phyloP scores from a whole-genome alignment of 2,113 vertebrate species.

The Microtus montanus region DNA sequence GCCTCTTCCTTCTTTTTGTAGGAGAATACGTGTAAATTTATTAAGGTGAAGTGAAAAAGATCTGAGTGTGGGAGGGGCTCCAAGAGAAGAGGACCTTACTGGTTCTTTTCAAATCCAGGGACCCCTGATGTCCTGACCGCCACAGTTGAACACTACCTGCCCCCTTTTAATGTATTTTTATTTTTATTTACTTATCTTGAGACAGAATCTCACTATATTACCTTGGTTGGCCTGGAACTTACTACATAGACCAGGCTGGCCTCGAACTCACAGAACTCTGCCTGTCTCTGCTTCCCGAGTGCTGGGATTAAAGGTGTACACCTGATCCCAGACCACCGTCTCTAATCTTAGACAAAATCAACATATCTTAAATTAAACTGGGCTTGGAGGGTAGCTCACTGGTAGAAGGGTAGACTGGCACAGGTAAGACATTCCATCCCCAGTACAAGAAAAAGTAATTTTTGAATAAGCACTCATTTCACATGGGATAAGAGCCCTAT shows the following conservation, averaged over 20 bases:
- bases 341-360: neutral
- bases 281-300: neutral
- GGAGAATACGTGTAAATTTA: neutral
- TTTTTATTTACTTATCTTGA: neutral
- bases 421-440: neutral
- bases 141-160: too few relatives aligned
- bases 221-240: neutral
- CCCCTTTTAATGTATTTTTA: neutral
- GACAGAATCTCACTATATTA: neutral
- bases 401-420: neutral
- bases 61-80: neutral
- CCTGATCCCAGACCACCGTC: too few relatives aligned
- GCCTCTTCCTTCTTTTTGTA: neutral
- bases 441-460: neutral
- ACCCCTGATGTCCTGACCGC: neutral
- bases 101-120: neutral
- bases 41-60: neutral
- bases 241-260: neutral
- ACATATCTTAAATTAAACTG: neutral
- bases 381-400: neutral
- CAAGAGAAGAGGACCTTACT: too few relatives aligned
- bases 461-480: slow-evolving; percentile 34
- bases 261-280: neutral
- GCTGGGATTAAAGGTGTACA: neutral
- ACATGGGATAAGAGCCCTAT: neutral